Conservation (phyloP, 2,797 vertebrate genomes). For the Lacerta agilis region DNA sequence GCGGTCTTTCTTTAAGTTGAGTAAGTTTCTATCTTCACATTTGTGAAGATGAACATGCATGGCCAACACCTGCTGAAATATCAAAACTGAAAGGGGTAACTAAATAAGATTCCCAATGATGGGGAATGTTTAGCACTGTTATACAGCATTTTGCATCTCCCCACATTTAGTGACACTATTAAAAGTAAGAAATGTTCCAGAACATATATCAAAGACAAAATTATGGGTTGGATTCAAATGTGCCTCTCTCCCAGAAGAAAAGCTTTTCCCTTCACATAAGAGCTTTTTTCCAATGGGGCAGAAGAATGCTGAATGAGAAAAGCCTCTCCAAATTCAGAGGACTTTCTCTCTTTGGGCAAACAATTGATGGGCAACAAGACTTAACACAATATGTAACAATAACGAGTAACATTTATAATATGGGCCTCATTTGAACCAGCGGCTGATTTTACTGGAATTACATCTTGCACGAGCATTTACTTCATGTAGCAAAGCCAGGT, state of each 20-base stretch:
- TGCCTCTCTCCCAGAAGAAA: neutral
- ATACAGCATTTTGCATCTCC: neutral
- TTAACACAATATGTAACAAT: neutral
- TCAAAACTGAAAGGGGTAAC: neutral
- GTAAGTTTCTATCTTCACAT: neutral
- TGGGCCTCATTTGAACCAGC: neutral
- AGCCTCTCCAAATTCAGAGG: neutral
- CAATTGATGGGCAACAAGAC: too few species aligned
- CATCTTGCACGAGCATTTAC: neutral
- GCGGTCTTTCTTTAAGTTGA: neutral
- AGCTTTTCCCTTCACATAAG: neutral
- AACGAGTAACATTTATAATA: neutral
- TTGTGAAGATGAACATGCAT: neutral
- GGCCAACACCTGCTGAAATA: neutral
- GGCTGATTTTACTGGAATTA: neutral
- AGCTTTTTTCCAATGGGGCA: neutral
- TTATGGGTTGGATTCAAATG: neutral
- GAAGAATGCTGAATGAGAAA: neutral
- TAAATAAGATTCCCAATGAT: neutral
- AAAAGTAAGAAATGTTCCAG: neutral
- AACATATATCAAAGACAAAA: too few species aligned
- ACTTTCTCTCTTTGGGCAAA: neutral
- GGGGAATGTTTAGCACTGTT: neutral
- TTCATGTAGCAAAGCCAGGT: neutral
- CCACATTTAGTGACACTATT: neutral